Evolutionary conservation across 2,113 vertebrate species (phyloP).

Genomic region (Rhinogobius similis): DNA sequence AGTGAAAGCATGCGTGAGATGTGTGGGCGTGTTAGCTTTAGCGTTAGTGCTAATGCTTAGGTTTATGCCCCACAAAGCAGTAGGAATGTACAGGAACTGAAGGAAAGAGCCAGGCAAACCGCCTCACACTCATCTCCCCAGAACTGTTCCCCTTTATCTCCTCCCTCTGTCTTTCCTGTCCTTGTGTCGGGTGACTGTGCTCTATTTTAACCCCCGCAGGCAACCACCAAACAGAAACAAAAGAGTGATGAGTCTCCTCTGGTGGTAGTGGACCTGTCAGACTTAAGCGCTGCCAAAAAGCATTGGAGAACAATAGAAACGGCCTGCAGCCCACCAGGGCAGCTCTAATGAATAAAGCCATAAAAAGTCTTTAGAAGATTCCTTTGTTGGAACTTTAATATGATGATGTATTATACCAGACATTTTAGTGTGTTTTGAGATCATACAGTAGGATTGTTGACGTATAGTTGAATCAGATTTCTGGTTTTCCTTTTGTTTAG

Average conservation of each 20-base stretch:
- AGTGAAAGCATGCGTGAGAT: slow-evolving; percentile 75
- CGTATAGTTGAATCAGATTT: no score
- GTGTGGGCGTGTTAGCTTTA: slow-evolving; percentile 70
- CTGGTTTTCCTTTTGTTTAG: no score
- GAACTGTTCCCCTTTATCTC: slow-evolving; percentile 12
- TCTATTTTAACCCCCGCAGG: slow-evolving; percentile 47
- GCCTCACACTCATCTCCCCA: slow-evolving; percentile 25
- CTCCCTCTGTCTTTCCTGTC: background rate
- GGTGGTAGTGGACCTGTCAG: slow-evolving; percentile 38
- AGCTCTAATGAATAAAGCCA: slow-evolving; percentile 45
- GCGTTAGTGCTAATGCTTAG: slow-evolving; percentile 56
- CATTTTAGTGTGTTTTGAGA: slow-evolving; percentile 13
- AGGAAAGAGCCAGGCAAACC: slow-evolving; percentile 52
- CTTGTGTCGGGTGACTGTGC: slow-evolving; percentile 30
- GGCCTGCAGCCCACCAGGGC: slow-evolving; percentile 43
- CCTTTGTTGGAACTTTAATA: slow-evolving; percentile 19
- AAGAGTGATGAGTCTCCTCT: slow-evolving; percentile 57
- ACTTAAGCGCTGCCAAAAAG: slow-evolving; percentile 41
- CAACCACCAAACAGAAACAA: slow-evolving; percentile 62
- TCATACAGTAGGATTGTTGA: background rate
- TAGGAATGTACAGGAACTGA: slow-evolving; percentile 73
- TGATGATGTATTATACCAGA: slow-evolving; percentile 13
- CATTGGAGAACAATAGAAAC: slow-evolving; percentile 47
- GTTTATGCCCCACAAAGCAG: slow-evolving; percentile 71
- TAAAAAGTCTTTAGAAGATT: slow-evolving; percentile 35